Evolutionary conservation across 2,113 vertebrate genomes (phyloP), one percentile per base, ranked within the genome.

Genomic region (Ramphastos sulfuratus): DNA sequence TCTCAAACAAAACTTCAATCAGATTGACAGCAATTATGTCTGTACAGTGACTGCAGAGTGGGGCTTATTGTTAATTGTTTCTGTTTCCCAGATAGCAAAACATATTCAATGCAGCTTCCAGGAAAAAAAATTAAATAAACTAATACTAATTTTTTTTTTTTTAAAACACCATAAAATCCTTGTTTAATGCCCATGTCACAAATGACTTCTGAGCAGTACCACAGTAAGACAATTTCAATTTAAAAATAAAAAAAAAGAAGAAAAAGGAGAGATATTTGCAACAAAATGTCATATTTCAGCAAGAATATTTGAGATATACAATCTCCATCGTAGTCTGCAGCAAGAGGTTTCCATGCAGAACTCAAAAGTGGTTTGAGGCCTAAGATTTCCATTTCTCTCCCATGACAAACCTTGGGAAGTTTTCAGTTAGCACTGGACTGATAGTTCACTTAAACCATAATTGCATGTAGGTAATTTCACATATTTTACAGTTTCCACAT

Each of bases 21-120:
- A 94, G 73, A 85, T 64, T 93, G 93, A 94, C 91, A 92, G 94
- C 84, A 93, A 89, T 94, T 96, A 91, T 91, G 67, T 12, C 37
- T 80, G 59, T 80, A 92, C 77, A 65, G 84, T 50, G 61, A 65
- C 56, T 92, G 89, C 67, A 87, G 70, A 91, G 69, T 78, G 52
- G 27, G 14, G 75, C 58, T 93, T 81, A 92, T 71, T 94, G 87
- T 93, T 87, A 91, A 83, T 92, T 94, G 84, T 89, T 89, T 96
- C 78, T 83, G 56, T 71, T 93, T 77, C 91, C 85, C 75, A 81
- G 89, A 89, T n/a, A 90, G 64, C 42, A 94, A 91, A 94, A 81
- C 12, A 60, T 50, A 77, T 67, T 85, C 72, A 87, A 16, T 31
- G 54, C 37, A 83, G 70, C 66, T 71, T 46, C 65, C 77, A 87